Conservation (phyloP, 2,888 invertebrate species). For the Diachrysia chrysitis region DNA sequence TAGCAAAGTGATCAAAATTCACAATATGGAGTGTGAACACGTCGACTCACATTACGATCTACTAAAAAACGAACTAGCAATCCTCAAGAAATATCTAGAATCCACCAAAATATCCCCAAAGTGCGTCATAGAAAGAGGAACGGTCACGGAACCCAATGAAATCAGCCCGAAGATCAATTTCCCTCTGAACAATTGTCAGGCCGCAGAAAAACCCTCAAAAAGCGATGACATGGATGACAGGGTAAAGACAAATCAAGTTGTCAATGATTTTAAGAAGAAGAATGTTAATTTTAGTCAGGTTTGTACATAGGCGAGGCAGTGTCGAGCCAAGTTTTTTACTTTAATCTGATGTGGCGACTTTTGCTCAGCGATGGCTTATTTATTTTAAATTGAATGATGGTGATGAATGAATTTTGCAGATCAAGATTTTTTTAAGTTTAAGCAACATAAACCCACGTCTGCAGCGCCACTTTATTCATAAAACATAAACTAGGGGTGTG, state of each 20-base stretch:
- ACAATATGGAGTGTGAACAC: constrained; percentile 60
- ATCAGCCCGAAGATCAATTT: constrained; percentile 53
- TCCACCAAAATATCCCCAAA: constrained; percentile 63
- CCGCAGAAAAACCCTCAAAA: constrained; percentile 44
- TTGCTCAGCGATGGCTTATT: not conserved
- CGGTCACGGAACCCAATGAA: constrained; percentile 66
- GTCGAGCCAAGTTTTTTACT: not conserved
- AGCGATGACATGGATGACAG: constrained; percentile 60
- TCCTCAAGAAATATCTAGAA: constrained; percentile 72
- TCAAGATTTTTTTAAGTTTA: no score
- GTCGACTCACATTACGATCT: constrained; percentile 69
- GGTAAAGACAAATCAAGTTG: constrained; percentile 67
- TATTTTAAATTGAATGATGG: not conserved
- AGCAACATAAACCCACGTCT: no score
- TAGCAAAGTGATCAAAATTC: constrained; percentile 32
- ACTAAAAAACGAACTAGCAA: constrained; percentile 71
- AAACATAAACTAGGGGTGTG: no score
- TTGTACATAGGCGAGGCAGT: constrained; percentile 27
- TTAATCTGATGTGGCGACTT: not conserved
- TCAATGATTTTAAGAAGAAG: constrained; percentile 83
- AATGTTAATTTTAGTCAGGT: constrained; percentile 82
- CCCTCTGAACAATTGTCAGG: constrained; percentile 72
- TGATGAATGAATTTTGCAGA: no score
- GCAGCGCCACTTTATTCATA: no score
- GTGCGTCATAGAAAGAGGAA: constrained; percentile 70